Base-by-base conservation (phyloP, 2,797 vertebrate genomes). In the Sebastolobus alascanus region DNA sequence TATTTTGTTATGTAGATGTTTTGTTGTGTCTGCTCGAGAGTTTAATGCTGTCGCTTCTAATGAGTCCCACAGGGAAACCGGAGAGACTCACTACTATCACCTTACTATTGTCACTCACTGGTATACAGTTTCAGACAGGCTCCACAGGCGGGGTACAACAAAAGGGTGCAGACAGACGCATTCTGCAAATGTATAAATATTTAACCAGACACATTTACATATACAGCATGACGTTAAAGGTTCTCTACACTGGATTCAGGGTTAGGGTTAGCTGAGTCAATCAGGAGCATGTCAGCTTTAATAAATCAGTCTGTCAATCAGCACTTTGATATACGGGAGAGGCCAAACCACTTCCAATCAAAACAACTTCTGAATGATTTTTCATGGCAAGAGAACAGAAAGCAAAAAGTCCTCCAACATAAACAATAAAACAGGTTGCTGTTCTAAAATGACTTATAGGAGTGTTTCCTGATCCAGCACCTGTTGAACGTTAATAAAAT, bases 21-120 rank as follows among this genome's bases (percentile, higher is more conserved):
- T 54, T 84, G 69, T 77, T 76, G 84, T 56, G 83, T 74, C 40
- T 25, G 20, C 56, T 61, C 1, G 0, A 56, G 37, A 79, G 27
- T 63, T 85, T 58, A 69, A 69, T 22, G 6, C 43, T 13, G 63
- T 73, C 8, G 1, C 60, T 74, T 56, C 40, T 80, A 83, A 85
- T 73, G 54, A 60, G 68, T 66, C 75, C 73, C 71, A 54, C 31
- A 76, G 79, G 82, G 78, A 84, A 84, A 89, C 61, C n/a, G 46
- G 77, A 88, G 77, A 76, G n/a, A 76, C 77, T 74, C 65, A 2
- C 43, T 69, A 5, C 59, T 79, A 81, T 89, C 86, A 50, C 52
- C 27, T 91, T 75, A 58, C 60, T 65, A 25, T 76, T 71, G 54
- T 84, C 72, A 67, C 77, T 38, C 10, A 38, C 12, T 18, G 65